Percentiles rank a stretch among this genome's conserved stretches.
These are phyloP conservation scores for Parasteatoda lunata DNA, from an alignment of 2,888 invertebrate genomes.

Conservation along the genomic window DNA sequence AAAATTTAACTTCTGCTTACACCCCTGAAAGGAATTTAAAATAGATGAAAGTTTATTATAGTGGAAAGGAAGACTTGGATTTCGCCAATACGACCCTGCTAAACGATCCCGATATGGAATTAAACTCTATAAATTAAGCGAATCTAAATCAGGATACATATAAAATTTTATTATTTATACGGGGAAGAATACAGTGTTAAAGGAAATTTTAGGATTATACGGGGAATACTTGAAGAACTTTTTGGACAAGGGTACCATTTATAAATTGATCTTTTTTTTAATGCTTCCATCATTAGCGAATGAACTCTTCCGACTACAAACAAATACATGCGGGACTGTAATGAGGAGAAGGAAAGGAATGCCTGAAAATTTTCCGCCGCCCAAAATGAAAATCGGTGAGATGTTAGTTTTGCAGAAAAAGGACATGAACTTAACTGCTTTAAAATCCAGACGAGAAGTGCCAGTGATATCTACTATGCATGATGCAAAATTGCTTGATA, in stretches of 20 bases:
- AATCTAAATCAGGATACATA: constrained; percentile 2
- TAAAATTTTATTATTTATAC: constrained; percentile 2
- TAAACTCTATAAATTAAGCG: constrained; percentile 10
- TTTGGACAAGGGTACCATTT: not conserved
- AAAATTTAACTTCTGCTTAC: not conserved
- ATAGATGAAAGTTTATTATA: not conserved
- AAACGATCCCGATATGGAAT: not conserved
- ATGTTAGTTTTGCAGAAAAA: constrained; percentile 5
- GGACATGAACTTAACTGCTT: not conserved
- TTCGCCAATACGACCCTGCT: not conserved
- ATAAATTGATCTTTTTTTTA: constrained; percentile 2
- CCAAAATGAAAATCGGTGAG: not conserved
- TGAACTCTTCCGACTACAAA: not conserved
- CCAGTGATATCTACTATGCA: not conserved
- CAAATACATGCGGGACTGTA: constrained; percentile 6
- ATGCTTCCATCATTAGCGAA: not conserved
- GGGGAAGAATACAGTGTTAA: not conserved
- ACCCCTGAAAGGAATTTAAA: constrained; percentile 6
- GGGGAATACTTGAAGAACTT: not conserved
- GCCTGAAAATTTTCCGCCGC: not conserved
- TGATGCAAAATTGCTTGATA: not conserved
- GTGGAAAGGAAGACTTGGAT: constrained; percentile 18
- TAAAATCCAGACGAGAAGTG: constrained; percentile 1
- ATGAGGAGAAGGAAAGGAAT: not conserved
- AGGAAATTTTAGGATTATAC: not conserved